phyloP scores from a whole-genome alignment of 1,140 invertebrate genomes.

The Drosophila elegans region DNA sequence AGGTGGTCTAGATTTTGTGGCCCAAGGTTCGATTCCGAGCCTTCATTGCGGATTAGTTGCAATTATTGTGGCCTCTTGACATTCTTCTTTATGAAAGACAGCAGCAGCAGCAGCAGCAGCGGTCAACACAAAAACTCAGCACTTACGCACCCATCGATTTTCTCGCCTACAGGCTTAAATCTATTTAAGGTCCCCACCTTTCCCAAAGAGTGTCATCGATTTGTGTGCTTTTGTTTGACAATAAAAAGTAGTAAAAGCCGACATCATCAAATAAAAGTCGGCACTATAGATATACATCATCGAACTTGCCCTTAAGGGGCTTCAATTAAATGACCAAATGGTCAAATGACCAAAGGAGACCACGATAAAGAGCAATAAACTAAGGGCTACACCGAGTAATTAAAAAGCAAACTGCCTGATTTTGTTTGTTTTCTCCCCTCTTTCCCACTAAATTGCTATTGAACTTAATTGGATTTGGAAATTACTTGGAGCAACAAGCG shows the following conservation, averaged over 20 bases:
- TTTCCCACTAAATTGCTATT: conserved; percentile 51
- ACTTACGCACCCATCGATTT: conserved; percentile 63
- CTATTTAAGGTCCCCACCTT: conserved; percentile 32
- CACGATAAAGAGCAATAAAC: conserved; percentile 55
- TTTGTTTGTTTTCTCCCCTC: conserved; percentile 24
- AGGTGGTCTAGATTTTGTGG: conserved; percentile 66
- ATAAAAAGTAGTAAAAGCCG: conserved; percentile 27
- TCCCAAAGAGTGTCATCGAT: conserved; percentile 55
- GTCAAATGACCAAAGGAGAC: conserved; percentile 14
- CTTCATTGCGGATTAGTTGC: conserved; percentile 76
- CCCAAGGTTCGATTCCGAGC: conserved; percentile 72
- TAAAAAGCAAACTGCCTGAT: conserved; percentile 47
- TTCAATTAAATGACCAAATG: conserved; percentile 57
- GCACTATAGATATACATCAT: conserved; percentile 23
- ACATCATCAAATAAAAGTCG: conserved; percentile 48
- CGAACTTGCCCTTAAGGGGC: conserved; percentile 73
- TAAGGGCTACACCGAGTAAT: conserved; percentile 42
- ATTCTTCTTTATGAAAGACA: conserved; percentile 71
- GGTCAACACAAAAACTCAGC: conserved; percentile 48
- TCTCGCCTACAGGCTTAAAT: conserved; percentile 20
- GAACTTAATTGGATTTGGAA: conserved; percentile 69
- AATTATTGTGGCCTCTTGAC: conserved; percentile 83
- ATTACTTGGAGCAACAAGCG: conserved; percentile 38
- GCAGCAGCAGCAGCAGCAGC: conserved; percentile 18
- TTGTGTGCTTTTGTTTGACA: conserved; percentile 34